Percentiles rank a stretch among this genome's conserved stretches.
phyloP scores from a whole-genome alignment of 2,797 vertebrate species.

The Anolis apletophallus region DNA sequence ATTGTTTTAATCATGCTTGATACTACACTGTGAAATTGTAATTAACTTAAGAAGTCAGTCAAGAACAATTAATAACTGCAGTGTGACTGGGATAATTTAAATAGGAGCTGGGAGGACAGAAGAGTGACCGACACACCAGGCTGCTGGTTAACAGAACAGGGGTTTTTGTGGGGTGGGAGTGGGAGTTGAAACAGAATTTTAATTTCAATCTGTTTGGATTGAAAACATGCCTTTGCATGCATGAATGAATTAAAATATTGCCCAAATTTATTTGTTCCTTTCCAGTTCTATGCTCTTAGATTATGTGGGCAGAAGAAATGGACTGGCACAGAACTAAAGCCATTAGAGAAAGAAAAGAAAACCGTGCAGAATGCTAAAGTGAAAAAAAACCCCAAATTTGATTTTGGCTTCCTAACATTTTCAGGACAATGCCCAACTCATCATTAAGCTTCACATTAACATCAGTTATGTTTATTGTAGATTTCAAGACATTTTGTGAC shows the following conservation, averaged over 20 bases:
- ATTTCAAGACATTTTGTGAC: neutral
- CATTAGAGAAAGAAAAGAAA: neutral
- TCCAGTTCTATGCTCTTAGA: neutral
- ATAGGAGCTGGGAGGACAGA: constrained; percentile 22
- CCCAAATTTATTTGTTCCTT: neutral
- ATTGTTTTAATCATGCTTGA: constrained; percentile 73
- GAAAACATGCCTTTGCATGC: neutral
- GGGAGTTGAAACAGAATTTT: neutral
- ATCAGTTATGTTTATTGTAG: neutral
- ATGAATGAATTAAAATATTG: neutral
- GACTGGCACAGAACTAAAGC: neutral
- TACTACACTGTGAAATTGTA: constrained; percentile 70
- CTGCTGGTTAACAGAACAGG: constrained; percentile 13
- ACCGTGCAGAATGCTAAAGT: neutral
- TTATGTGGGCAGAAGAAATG: neutral
- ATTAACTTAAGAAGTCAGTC: constrained; percentile 72
- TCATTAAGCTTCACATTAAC: neutral
- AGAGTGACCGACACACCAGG: neutral
- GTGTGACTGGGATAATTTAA: constrained; percentile 52
- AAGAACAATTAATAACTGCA: constrained; percentile 68
- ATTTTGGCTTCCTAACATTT: neutral
- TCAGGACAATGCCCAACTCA: neutral
- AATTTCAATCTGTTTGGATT: neutral
- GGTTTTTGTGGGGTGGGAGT: neutral
- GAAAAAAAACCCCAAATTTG: neutral